phyloP scores from a whole-genome alignment of 2,113 vertebrate species.

The Kobus ellipsiprymnus region DNA sequence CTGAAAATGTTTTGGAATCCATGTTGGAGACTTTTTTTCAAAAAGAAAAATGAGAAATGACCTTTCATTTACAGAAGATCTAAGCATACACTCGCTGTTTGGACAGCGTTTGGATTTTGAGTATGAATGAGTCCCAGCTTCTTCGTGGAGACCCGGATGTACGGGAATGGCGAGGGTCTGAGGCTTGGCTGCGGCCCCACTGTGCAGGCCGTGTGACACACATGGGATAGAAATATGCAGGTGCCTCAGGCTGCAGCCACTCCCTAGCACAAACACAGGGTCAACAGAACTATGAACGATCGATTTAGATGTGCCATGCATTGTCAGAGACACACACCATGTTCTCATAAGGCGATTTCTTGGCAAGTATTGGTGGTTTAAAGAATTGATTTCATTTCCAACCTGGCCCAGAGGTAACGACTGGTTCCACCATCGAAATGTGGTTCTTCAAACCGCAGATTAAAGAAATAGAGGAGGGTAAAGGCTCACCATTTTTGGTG shows the following conservation, averaged over 20 bases:
- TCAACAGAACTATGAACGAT: slow-evolving; percentile 68
- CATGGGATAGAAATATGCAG: not conserved
- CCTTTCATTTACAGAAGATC: slow-evolving; percentile 74
- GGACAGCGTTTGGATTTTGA: slow-evolving; percentile 71
- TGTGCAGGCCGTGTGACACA: not conserved
- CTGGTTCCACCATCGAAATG: slow-evolving; percentile 65
- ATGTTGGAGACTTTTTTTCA: slow-evolving; percentile 67
- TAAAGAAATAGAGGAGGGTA: slow-evolving; percentile 83
- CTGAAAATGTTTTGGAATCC: slow-evolving; percentile 74
- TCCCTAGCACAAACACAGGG: slow-evolving; percentile 68
- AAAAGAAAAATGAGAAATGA: slow-evolving; percentile 64
- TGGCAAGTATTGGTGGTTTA: slow-evolving; percentile 80
- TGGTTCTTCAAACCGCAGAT: slow-evolving; percentile 52
- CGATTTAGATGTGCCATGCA: slow-evolving; percentile 83
- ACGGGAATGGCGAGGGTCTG: slow-evolving; percentile 74
- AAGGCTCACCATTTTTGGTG: slow-evolving; percentile 68
- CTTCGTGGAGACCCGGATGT: slow-evolving; percentile 69
- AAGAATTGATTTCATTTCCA: slow-evolving; percentile 88
- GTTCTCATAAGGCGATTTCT: slow-evolving; percentile 82
- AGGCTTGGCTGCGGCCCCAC: not conserved
- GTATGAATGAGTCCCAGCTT: slow-evolving; percentile 77
- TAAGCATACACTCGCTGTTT: slow-evolving; percentile 71
- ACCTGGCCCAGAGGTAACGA: slow-evolving; percentile 87
- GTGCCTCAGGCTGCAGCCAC: slow-evolving; percentile 76
- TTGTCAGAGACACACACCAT: slow-evolving; percentile 89